phyloP scores from a whole-genome alignment of 2,888 invertebrate species.

The Lasioglossum morio region DNA sequence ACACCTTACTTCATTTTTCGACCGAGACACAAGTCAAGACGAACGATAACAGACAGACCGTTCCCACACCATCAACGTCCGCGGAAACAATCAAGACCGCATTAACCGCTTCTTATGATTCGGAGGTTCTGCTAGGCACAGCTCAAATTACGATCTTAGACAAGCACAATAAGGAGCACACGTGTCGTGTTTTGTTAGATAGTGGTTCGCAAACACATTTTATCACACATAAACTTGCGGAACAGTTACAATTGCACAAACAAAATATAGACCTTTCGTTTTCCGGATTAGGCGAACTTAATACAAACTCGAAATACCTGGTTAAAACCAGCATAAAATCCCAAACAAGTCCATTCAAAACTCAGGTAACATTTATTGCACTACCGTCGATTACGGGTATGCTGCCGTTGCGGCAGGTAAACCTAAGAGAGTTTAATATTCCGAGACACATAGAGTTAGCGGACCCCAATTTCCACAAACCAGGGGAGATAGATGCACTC shows the following conservation, averaged over 20 bases:
- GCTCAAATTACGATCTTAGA: neutral
- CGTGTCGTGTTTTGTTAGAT: too few relatives aligned
- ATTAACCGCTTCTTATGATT: neutral
- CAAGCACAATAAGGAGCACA: neutral
- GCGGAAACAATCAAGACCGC: too few relatives aligned
- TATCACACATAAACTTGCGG: too few relatives aligned
- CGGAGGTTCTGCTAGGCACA: neutral
- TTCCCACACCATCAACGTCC: too few relatives aligned
- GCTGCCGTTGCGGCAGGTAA: neutral
- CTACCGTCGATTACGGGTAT: neutral
- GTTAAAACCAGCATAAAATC: neutral
- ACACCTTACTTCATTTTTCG: constrained; percentile 20
- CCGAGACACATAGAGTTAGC: constrained; percentile 10
- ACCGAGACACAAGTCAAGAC: neutral
- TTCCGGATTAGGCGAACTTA: neutral
- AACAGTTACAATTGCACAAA: neutral
- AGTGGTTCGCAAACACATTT: too few relatives aligned
- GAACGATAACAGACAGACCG: too few relatives aligned
- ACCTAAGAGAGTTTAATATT: neutral
- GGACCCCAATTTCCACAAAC: constrained; percentile 11
- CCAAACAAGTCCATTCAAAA: too few relatives aligned
- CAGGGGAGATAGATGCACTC: constrained; percentile 17
- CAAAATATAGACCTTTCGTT: neutral
- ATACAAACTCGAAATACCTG: neutral
- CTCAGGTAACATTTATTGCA: too few relatives aligned